A percentile compares a stretch with the other conserved stretches of the same genome.
These are phyloP conservation scores for Sclerodermus sp. DNA, from an alignment of 2,888 invertebrate species.

Conservation along the genomic window DNA sequence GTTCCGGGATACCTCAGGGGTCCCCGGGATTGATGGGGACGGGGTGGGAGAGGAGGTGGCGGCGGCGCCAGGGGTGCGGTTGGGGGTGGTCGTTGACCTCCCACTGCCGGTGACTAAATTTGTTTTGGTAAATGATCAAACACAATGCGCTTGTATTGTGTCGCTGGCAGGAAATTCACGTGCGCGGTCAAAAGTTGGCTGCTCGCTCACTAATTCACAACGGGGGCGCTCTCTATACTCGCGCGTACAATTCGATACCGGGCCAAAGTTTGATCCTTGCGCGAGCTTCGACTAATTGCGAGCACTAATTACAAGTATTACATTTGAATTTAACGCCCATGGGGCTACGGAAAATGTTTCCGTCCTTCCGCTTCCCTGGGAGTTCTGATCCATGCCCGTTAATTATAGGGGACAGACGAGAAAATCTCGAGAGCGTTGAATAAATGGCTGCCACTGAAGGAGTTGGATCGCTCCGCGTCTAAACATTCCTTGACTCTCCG, in stretches of 20 bases:
- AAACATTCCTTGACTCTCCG: background rate
- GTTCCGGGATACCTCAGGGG: too few relatives aligned
- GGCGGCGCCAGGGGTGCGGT: background rate
- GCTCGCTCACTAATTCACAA: background rate
- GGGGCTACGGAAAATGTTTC: conserved; percentile 16
- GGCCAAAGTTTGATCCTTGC: conserved; percentile 24
- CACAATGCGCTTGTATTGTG: background rate
- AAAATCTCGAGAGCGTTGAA: background rate
- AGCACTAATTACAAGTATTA: conserved; percentile 30
- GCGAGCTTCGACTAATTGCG: background rate
- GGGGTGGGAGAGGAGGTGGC: too few relatives aligned
- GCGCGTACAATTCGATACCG: background rate
- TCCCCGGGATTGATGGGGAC: too few relatives aligned
- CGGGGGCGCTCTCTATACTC: too few relatives aligned
- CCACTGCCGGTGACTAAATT: background rate
- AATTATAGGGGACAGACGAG: conserved; percentile 15
- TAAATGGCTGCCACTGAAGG: too few relatives aligned
- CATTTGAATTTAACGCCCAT: conserved; percentile 12
- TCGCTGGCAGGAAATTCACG: background rate
- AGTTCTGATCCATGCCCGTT: conserved; percentile 15
- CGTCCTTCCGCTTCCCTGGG: background rate
- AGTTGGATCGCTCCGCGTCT: background rate
- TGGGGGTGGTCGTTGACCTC: background rate
- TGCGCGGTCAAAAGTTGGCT: too few relatives aligned
- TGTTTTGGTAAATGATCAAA: conserved; percentile 5